Conservation (phyloP, 2,888 invertebrate genomes). For the Macrosoma leucophasiata region DNA sequence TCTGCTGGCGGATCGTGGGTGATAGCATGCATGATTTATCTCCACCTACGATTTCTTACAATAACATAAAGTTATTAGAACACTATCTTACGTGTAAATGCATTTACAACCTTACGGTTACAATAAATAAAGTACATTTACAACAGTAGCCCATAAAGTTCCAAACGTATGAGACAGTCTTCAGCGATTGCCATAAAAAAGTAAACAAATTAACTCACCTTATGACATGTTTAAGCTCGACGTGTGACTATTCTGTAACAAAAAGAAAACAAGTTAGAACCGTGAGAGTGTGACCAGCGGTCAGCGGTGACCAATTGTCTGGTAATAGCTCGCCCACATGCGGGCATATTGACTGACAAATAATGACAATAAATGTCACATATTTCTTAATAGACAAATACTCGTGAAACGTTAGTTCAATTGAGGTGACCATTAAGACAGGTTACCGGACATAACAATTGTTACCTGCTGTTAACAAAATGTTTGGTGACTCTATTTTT, state of each 20-base stretch:
- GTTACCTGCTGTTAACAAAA: too few relatives aligned
- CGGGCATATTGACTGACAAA: slow-evolving; percentile 71
- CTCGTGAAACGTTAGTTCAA: slow-evolving; percentile 25
- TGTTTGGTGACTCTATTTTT: too few relatives aligned
- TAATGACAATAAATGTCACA: slow-evolving; percentile 71
- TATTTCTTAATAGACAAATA: slow-evolving; percentile 63
- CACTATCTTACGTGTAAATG: too few relatives aligned
- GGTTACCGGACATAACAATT: too few relatives aligned
- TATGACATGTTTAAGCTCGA: slow-evolving; percentile 26
- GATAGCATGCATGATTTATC: too few relatives aligned
- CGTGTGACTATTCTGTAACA: slow-evolving; percentile 5
- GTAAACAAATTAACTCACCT: slow-evolving; percentile 19
- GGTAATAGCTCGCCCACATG: slow-evolving; percentile 64
- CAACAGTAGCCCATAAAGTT: too few relatives aligned
- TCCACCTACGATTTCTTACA: too few relatives aligned
- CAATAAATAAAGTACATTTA: too few relatives aligned
- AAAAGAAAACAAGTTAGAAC: slow-evolving; percentile 24
- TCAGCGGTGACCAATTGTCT: slow-evolving; percentile 50
- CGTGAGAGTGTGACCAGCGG: slow-evolving; percentile 30
- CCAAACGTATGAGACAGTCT: not conserved
- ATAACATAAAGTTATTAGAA: too few relatives aligned
- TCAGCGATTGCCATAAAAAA: not conserved
- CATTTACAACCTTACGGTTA: too few relatives aligned
- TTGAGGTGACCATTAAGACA: slow-evolving; percentile 28
- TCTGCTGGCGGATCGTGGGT: too few relatives aligned